Base-by-base conservation (phyloP, 2,797 vertebrate genomes). In the Trachops cirrhosus region DNA sequence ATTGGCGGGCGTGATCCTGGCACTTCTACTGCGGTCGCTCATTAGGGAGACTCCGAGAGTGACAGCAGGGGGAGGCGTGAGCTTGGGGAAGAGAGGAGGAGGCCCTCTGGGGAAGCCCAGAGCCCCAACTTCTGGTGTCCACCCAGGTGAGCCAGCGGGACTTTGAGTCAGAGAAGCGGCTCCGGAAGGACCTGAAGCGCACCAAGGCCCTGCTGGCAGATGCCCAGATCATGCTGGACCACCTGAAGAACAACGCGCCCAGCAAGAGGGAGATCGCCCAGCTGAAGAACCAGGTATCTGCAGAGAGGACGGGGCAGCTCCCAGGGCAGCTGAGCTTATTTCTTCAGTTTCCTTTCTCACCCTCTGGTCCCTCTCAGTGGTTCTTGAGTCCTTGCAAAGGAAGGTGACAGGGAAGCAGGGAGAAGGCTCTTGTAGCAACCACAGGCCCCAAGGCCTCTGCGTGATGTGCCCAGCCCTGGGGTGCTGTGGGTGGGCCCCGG, bases 231-330 rank as follows among this genome's bases (percentile, higher is more conserved):
- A 99, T 99, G 99, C 98, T 99, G 98, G 99, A 99, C 98, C 99
- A 99, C 98, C 98, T 99, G 86, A 99, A 99, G 98, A 99, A 99
- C 98, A 99, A 99, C 0, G 99, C 99, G 0, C 99, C 99, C 94
- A 99, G 99, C 98, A 99, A 99, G 98, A 99, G 99, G 96, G 99
- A 99, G 98, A 99, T 99, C 0, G 99, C 99, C 0, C 99, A 99
- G 98, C 99, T 99, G 78, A 99, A 99, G 98, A 99, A 99, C 97
- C 99, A 99, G 99, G 99, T 99, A 96, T 32, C 44, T 21, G 11
- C 48, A 15, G 54, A 41, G 52, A 39, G 10, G 9, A 48, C 1
- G 9, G 0, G 12, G 2, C 59, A 32, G 70, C 59, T 57, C 64
- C 34, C 24, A 41, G 75, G 24, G 4, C 75, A 9, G 7, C 29